Evolutionary conservation across 1,140 invertebrate genomes (phyloP).

Genomic region (Danaus melanippus): DNA sequence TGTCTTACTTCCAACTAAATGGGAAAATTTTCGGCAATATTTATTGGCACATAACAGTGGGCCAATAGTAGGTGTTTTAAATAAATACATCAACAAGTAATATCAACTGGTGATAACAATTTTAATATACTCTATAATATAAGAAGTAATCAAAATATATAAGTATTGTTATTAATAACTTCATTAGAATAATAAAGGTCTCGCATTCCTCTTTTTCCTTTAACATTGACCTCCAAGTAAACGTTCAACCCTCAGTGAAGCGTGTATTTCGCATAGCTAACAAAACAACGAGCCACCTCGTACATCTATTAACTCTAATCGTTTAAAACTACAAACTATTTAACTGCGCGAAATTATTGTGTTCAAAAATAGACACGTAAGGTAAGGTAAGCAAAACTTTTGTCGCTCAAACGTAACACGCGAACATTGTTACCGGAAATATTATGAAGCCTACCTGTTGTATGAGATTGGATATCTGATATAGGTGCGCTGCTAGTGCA

Average conservation of each 20-base stretch:
- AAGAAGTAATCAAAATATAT: no score
- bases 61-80: no score
- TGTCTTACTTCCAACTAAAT: no score
- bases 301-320: conserved; percentile 16
- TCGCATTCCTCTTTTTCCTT: conserved; percentile 21
- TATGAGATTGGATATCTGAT: conserved; percentile 27
- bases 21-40: no score
- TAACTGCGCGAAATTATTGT: conserved; percentile 8
- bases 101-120: no score
- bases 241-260: conserved; percentile 19
- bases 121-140: no score
- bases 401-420: not conserved
- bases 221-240: conserved; percentile 31
- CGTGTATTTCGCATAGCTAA: conserved; percentile 21
- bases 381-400: conserved; percentile 1
- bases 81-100: no score
- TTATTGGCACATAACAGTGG: no score
- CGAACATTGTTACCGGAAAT: conserved; percentile 4
- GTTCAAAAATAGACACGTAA: conserved; percentile 15
- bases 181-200: conserved; percentile 1
- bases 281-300: conserved; percentile 22
- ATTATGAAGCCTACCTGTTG: conserved; percentile 28
- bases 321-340: conserved; percentile 5
- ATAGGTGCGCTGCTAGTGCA: conserved; percentile 58
- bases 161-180: no score